phyloP scores from a whole-genome alignment of 1,140 invertebrate species.

The Armadillidium nasatum region DNA sequence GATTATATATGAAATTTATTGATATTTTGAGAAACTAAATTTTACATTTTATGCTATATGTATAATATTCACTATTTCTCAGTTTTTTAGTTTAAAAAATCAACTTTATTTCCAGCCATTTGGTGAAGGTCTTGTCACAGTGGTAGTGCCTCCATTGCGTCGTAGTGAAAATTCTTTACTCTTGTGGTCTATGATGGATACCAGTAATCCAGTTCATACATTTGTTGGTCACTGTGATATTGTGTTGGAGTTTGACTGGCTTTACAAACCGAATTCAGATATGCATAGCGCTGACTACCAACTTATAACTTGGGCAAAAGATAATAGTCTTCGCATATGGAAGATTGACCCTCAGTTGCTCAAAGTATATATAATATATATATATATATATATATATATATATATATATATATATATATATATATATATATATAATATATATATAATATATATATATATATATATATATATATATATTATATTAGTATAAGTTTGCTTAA shows the following conservation, averaged over 20 bases:
- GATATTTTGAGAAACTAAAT: no score
- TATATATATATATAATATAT: no score
- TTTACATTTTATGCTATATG: no score
- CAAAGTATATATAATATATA: slow-evolving; percentile 54
- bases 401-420: no score
- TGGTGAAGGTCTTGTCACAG: slow-evolving; percentile 83
- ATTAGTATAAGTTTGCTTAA: no score
- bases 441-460: no score
- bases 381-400: no score
- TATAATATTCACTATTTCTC: no score
- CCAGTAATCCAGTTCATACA: slow-evolving; percentile 67
- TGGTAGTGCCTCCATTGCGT: slow-evolving; percentile 73
- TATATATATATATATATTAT: no score
- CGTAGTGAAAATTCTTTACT: slow-evolving; percentile 75
- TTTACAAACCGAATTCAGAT: slow-evolving; percentile 48
- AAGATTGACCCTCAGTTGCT: slow-evolving; percentile 77
- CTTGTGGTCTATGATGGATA: slow-evolving; percentile 71
- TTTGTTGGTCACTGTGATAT: slow-evolving; percentile 90
- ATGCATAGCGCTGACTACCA: slow-evolving; percentile 62
- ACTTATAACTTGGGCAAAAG: slow-evolving; percentile 91
- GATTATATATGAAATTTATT: no score
- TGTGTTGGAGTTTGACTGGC: slow-evolving; percentile 91
- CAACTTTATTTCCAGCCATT: slow-evolving; percentile 68
- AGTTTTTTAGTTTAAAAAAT: no score
- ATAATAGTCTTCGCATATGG: slow-evolving; percentile 87